Conservation (phyloP, 1,140 invertebrate species). For the Drosophila persimilis region DNA sequence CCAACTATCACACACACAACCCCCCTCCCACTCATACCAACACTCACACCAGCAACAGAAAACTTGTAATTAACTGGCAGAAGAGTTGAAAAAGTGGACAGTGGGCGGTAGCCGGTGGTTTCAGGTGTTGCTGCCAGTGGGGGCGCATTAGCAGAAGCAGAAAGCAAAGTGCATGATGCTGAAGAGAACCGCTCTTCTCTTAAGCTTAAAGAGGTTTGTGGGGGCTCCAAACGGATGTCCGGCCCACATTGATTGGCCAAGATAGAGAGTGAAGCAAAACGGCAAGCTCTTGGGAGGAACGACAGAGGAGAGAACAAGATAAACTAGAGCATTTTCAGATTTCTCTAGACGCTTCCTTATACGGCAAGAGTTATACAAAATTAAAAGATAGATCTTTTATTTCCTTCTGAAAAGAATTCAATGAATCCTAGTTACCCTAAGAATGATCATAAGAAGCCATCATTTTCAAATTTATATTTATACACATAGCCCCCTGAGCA, state of each 20-base stretch:
- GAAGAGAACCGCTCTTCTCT: neutral
- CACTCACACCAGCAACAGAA: neutral
- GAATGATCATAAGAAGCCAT: no score
- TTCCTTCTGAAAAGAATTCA: no score
- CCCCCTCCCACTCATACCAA: no score
- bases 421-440: no score
- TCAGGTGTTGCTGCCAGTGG: constrained; percentile 16
- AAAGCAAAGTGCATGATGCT: constrained; percentile 18
- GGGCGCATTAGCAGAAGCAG: constrained; percentile 17
- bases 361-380: no score
- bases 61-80: neutral
- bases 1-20: no score
- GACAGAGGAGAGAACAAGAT: no score
- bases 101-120: constrained; percentile 1
- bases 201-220: neutral
- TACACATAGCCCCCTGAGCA: no score
- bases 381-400: no score
- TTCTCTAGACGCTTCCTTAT: no score
- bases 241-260: constrained; percentile 37
- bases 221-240: constrained; percentile 30
- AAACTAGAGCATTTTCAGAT: neutral
- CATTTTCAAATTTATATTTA: no score
- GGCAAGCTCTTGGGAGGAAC: no score
- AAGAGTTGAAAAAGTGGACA: constrained; percentile 2
- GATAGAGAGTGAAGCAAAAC: neutral